phyloP scores from a whole-genome alignment of 2,113 vertebrate genomes.

The Vanacampus margaritifer region DNA sequence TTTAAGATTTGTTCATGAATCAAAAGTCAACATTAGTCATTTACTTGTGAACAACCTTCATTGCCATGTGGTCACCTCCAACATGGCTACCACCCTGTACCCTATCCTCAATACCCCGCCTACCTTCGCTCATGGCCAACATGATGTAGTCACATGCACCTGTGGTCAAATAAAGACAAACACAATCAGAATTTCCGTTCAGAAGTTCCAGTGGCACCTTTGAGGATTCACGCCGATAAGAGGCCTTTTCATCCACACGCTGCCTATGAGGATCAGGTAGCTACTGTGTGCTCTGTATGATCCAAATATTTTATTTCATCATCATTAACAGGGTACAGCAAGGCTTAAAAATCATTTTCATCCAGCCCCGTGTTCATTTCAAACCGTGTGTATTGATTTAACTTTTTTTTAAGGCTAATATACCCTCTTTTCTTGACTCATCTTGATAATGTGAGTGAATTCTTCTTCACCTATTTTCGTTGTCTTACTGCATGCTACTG shows the following conservation, averaged over 20 bases:
- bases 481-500: too few species aligned
- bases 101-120: constrained; percentile 1
- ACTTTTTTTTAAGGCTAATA: too few species aligned
- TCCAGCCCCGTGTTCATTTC: not conserved
- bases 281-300: not conserved
- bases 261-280: constrained; percentile 34
- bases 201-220: not conserved
- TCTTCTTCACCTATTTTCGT: too few species aligned
- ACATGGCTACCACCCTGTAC: too few species aligned
- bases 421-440: too few species aligned
- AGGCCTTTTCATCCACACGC: not conserved
- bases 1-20: not conserved
- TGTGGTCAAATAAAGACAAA: constrained; percentile 35
- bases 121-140: constrained; percentile 15
- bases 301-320: not conserved
- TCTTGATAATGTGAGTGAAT: too few species aligned
- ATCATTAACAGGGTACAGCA: not conserved
- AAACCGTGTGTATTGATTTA: too few species aligned
- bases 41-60: not conserved
- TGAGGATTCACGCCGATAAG: not conserved
- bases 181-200: not conserved
- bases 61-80: not conserved
- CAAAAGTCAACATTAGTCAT: not conserved
- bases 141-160: constrained; percentile 16
- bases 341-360: not conserved